Evolutionary conservation across 2,888 invertebrate genomes (phyloP).

Genomic region (Mechanitis mazaeus): DNA sequence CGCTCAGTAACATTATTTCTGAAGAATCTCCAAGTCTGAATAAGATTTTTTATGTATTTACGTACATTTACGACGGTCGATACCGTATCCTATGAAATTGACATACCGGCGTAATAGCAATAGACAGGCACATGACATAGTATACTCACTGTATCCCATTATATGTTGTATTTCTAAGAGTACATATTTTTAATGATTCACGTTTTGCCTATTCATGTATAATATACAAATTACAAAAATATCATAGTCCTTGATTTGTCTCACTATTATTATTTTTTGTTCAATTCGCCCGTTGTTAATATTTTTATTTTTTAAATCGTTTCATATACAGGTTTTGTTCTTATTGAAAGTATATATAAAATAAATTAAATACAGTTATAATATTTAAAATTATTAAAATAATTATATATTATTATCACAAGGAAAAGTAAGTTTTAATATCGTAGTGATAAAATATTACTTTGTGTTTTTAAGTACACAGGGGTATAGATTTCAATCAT

Average conservation of each 20-base stretch:
- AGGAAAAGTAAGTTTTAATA: no score
- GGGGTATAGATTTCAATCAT: no score
- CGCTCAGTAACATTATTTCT: constrained; percentile 30
- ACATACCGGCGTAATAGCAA: constrained; percentile 34
- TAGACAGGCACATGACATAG: constrained; percentile 56
- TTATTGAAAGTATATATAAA: no score
- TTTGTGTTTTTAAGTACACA: no score
- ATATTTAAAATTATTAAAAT: no score
- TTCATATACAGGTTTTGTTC: no score
- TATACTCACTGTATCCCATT: constrained; percentile 49
- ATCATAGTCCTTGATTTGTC: constrained; percentile 49
- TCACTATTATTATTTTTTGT: constrained; percentile 37
- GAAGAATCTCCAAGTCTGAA: constrained; percentile 50
- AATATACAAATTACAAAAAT: constrained; percentile 70
- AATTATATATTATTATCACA: no score
- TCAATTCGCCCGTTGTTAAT: constrained; percentile 13
- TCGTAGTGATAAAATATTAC: no score
- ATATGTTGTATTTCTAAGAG: constrained; percentile 62
- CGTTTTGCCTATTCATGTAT: constrained; percentile 75
- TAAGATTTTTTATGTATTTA: constrained; percentile 47
- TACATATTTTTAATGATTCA: constrained; percentile 71
- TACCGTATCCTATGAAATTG: constrained; percentile 32
- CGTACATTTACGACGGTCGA: constrained; percentile 39
- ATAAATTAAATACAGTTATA: no score
- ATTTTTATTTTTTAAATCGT: constrained; percentile 2